Conservation (phyloP, 1,140 invertebrate genomes). For the Papilio xuthus region DNA sequence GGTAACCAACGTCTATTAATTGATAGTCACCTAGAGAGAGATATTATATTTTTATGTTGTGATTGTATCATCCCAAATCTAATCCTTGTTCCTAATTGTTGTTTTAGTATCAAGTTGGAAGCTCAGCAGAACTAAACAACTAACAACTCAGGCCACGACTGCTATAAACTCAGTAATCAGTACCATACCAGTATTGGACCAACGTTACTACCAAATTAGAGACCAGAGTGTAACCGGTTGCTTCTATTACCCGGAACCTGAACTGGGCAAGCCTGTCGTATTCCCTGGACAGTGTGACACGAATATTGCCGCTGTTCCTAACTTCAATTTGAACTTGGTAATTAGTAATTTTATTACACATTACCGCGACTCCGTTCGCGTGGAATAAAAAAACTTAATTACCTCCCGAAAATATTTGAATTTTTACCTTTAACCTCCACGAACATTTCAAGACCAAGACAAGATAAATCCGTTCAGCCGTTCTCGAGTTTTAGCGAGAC, state of each 20-base stretch:
- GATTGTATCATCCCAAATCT: no score
- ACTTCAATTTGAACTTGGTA: constrained; percentile 59
- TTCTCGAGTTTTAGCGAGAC: no score
- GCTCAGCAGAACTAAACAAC: constrained; percentile 55
- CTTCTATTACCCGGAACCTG: constrained; percentile 68
- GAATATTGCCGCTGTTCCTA: constrained; percentile 50
- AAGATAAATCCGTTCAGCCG: no score
- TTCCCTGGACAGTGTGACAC: constrained; percentile 67
- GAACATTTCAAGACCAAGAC: no score
- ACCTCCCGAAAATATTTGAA: no score
- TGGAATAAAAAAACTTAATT: no score
- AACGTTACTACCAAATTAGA: constrained; percentile 52
- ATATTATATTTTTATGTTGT: no score
- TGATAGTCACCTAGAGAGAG: no score
- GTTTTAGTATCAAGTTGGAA: constrained; percentile 63
- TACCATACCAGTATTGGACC: constrained; percentile 52
- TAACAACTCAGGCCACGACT: constrained; percentile 42
- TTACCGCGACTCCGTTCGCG: no score
- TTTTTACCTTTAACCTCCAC: no score
- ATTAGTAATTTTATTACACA: constrained; percentile 32
- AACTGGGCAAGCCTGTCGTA: constrained; percentile 53
- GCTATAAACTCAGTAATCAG: constrained; percentile 55
- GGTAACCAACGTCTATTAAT: no score
- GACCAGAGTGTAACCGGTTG: constrained; percentile 60
- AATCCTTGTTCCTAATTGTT: background rate